Conservation (phyloP, 2,888 invertebrate species). For the Ophraella communa region DNA sequence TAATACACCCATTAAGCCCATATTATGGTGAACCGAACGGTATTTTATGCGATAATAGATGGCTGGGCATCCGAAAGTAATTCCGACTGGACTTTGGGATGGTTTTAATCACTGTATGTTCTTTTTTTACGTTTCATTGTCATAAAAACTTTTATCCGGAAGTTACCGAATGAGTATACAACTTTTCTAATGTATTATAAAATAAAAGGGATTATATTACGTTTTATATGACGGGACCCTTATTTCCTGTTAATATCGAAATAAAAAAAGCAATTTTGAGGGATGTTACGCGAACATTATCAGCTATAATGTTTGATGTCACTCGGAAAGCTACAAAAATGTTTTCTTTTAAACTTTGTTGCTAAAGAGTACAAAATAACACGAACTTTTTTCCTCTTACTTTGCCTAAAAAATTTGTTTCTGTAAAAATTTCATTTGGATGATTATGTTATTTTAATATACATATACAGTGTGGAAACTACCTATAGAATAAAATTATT, state of each 20-base stretch:
- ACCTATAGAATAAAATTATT: too few relatives aligned
- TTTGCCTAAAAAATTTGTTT: too few relatives aligned
- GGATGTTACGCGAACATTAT: not conserved
- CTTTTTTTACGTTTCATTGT: not conserved
- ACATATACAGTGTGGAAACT: too few relatives aligned
- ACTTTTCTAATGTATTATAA: conserved; percentile 7
- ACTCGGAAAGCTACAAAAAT: too few relatives aligned
- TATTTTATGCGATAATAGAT: not conserved
- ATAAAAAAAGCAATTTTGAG: not conserved
- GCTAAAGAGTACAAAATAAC: too few relatives aligned
- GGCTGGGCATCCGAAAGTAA: not conserved
- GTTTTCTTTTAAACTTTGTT: too few relatives aligned
- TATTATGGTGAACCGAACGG: not conserved
- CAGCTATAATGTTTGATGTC: not conserved
- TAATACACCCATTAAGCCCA: too few relatives aligned
- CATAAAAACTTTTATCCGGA: conserved; percentile 4
- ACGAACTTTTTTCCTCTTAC: too few relatives aligned
- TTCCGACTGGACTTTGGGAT: not conserved
- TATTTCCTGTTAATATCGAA: conserved; percentile 1
- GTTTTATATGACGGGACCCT: not conserved
- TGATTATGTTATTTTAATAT: too few relatives aligned
- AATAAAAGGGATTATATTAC: conserved; percentile 2
- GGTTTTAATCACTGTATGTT: not conserved
- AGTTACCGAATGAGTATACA: not conserved
- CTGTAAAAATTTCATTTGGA: too few relatives aligned